Evolutionary conservation across 2,888 invertebrate species (phyloP), one percentile per base, ranked within the genome.

Genomic region (Plagodis dolabraria): DNA sequence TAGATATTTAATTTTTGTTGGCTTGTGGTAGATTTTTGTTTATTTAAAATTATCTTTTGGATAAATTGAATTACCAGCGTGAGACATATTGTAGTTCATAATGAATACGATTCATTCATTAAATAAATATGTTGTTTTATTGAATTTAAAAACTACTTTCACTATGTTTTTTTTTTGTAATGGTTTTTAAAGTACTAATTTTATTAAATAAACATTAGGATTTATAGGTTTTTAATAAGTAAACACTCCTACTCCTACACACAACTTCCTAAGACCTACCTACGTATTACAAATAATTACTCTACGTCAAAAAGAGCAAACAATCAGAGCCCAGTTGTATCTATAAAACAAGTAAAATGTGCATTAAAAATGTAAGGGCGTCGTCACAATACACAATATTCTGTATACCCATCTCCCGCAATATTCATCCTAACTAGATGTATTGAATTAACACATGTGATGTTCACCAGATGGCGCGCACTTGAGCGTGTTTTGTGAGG

Each of bases 401-500:
- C 63, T 64, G 61, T 65, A 65, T 69, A 67, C 22, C 22, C 22
- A 22, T 64, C 66, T 57, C 52, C 60, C 47, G 7, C 22, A 47
- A 47, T 64, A 68, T 60, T 66, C 63, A 62, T 53, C 63, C 47
- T 64, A 66, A 68, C 68, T 66, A 68, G 68, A 57, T 43, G 55
- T 63, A 68, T 68, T 70, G 72, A 67, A 72, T 72, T 66, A 73
- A 70, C 82, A 84, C 83, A 85, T 85, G 83, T 75, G 76, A 72
- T 64, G 65, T 67, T 64, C 70, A 80, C 86, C 90, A 90, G 87
- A 89, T 89, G 89, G 76, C 74, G 68, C 72, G 77, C 88, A 88
- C 87, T 88, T 87, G 89, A 83, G 75, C 58, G 62, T 69, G 77
- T 71, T 76, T 71, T 72, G 78, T 76, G 75, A 78, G 82, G 82